Conservation (phyloP, 2,888 invertebrate genomes). For the Margaritifera margaritifera region DNA sequence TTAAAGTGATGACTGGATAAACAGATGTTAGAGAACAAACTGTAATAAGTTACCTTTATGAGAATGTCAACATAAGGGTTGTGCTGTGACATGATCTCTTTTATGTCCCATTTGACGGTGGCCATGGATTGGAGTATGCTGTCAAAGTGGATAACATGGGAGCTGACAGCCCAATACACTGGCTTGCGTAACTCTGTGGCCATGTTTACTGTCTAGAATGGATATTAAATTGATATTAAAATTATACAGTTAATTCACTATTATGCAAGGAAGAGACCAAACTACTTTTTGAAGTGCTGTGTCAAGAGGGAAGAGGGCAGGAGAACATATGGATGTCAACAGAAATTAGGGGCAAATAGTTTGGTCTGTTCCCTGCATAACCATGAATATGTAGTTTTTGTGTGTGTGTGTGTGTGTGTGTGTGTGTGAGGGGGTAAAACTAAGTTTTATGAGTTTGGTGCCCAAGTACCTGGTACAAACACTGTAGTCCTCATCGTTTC, state of each 20-base stretch:
- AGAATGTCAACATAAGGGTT: slow-evolving; percentile 83
- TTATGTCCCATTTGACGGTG: slow-evolving; percentile 89
- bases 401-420: no score
- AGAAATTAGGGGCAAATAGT: no score
- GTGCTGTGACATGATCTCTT: slow-evolving; percentile 93
- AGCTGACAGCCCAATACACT: slow-evolving; percentile 89
- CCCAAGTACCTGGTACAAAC: no score
- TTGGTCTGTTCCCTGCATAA: no score
- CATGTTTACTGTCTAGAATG: slow-evolving; percentile 80
- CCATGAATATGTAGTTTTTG: no score
- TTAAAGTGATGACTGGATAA: neutral
- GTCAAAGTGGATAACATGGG: slow-evolving; percentile 85
- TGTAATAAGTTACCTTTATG: slow-evolving; percentile 61
- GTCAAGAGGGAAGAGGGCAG: no score
- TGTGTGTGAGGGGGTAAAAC: no score
- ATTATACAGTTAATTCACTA: neutral
- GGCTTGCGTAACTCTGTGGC: slow-evolving; percentile 86
- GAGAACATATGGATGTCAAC: no score
- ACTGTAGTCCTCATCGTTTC: no score
- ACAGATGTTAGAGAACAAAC: neutral
- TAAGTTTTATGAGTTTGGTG: no score
- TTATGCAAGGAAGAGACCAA: neutral
- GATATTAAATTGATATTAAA: neutral
- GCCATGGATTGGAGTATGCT: slow-evolving; percentile 85
- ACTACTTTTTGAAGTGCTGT: neutral